Conservation (phyloP, 2,888 invertebrate genomes). For the Xanthostigma xanthostigma region DNA sequence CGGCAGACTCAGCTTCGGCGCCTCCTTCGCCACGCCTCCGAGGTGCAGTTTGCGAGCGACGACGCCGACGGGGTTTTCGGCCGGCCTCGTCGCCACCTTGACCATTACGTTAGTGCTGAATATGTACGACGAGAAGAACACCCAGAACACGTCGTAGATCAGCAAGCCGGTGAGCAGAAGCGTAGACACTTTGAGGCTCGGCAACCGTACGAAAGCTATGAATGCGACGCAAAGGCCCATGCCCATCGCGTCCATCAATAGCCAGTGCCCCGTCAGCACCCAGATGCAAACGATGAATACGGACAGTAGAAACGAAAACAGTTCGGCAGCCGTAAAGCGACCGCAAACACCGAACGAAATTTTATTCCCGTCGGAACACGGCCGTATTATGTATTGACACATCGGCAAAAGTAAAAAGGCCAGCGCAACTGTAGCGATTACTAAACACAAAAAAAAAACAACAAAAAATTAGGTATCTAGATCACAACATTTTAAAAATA, state of each 20-base stretch:
- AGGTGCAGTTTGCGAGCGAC: slow-evolving; percentile 87
- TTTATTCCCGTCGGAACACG: slow-evolving; percentile 69
- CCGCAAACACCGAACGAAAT: slow-evolving; percentile 86
- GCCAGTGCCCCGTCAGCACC: slow-evolving; percentile 96
- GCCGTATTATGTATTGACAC: slow-evolving; percentile 88
- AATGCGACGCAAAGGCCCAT: slow-evolving; percentile 97
- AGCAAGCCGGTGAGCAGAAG: slow-evolving; percentile 83
- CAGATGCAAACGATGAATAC: slow-evolving; percentile 91
- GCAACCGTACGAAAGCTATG: slow-evolving; percentile 90
- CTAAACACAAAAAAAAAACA: slow-evolving; percentile 31
- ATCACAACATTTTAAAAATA: too few species aligned
- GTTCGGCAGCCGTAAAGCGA: slow-evolving; percentile 85
- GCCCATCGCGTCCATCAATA: slow-evolving; percentile 97
- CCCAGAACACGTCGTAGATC: slow-evolving; percentile 97
- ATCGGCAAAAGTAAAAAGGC: slow-evolving; percentile 92
- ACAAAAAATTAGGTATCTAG: slow-evolving; percentile 6
- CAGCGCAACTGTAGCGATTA: slow-evolving; percentile 91
- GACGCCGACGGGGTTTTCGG: slow-evolving; percentile 84
- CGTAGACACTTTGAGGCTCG: slow-evolving; percentile 91
- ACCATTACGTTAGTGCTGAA: slow-evolving; percentile 99
- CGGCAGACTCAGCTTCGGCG: slow-evolving; percentile 88
- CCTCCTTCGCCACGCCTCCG: slow-evolving; percentile 78
- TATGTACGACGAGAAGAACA: slow-evolving; percentile 95
- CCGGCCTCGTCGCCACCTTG: slow-evolving; percentile 73
- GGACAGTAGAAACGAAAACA: slow-evolving; percentile 82